Evolutionary conservation across 2,888 invertebrate genomes (phyloP).

Genomic region (Dicycla oo): DNA sequence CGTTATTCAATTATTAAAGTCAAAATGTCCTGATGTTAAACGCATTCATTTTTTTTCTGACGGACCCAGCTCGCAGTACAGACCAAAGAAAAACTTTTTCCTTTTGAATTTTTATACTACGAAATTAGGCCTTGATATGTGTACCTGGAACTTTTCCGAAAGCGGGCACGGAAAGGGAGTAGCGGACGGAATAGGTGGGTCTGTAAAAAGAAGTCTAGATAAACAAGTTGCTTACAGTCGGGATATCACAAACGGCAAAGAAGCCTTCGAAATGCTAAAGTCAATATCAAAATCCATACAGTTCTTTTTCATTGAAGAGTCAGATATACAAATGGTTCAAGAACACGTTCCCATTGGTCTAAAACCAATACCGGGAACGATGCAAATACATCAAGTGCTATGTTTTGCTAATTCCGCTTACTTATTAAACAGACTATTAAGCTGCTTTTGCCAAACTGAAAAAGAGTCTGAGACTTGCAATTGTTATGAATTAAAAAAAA

Average conservation of each 20-base stretch:
- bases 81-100: too few relatives aligned
- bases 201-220: background rate
- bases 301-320: slow-evolving; percentile 14
- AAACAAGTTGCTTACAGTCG: slow-evolving; percentile 12
- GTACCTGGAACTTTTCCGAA: slow-evolving; percentile 15
- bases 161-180: slow-evolving; percentile 8
- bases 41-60: background rate
- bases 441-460: slow-evolving; percentile 15
- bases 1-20: slow-evolving; percentile 3
- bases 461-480: background rate
- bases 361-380: background rate
- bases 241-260: slow-evolving; percentile 6
- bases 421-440: slow-evolving; percentile 3
- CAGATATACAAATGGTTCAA: background rate
- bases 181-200: slow-evolving; percentile 19
- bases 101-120: slow-evolving; percentile 5
- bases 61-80: background rate
- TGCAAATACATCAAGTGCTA: slow-evolving; percentile 19
- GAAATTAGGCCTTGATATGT: background rate
- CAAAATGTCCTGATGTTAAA: background rate
- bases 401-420: slow-evolving; percentile 13
- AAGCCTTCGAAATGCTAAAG: slow-evolving; percentile 1
- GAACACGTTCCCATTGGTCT: background rate
- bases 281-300: background rate
- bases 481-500: slow-evolving; percentile 14